Percentiles rank a stretch among this genome's conserved stretches.
These are phyloP conservation scores for Limanda limanda DNA, from an alignment of 2,113 vertebrate species.

Conservation along the genomic window DNA sequence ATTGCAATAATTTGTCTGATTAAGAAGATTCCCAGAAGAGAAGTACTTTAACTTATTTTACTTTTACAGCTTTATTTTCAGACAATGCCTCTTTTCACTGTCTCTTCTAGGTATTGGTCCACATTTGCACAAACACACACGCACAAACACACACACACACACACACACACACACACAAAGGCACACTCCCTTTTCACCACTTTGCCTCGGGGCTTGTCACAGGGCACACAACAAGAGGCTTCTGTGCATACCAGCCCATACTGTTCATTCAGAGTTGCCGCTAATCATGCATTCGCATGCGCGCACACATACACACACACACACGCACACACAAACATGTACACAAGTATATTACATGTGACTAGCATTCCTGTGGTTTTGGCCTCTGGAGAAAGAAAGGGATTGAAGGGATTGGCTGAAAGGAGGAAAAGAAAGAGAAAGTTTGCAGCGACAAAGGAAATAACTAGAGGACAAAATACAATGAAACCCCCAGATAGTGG, in stretches of 20 bases:
- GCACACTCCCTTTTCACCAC: conserved; percentile 44
- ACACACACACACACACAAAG: conserved; percentile 15
- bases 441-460: conserved; percentile 2
- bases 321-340: conserved; percentile 11
- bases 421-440: conserved; percentile 17
- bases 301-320: conserved; percentile 33
- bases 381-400: conserved; percentile 39
- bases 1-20: conserved; percentile 30
- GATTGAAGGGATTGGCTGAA: conserved; percentile 25
- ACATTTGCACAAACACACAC: conserved; percentile 16
- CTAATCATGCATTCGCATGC: conserved; percentile 45
- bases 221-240: conserved; percentile 47
- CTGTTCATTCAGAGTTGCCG: conserved; percentile 58
- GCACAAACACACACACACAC: conserved; percentile 1
- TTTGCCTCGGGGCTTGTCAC: conserved; percentile 51
- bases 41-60: background rate
- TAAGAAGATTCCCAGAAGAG: conserved; percentile 8
- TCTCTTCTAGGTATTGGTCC: conserved; percentile 34
- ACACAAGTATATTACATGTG: conserved; percentile 55
- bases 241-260: conserved; percentile 63
- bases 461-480: conserved; percentile 6
- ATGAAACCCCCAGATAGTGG: conserved; percentile 4
- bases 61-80: conserved; percentile 12
- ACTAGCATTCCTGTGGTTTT: conserved; percentile 63
- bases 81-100: conserved; percentile 16